Evolutionary conservation across 1,140 invertebrate species (phyloP).

Genomic region (Frieseomelitta varia): DNA sequence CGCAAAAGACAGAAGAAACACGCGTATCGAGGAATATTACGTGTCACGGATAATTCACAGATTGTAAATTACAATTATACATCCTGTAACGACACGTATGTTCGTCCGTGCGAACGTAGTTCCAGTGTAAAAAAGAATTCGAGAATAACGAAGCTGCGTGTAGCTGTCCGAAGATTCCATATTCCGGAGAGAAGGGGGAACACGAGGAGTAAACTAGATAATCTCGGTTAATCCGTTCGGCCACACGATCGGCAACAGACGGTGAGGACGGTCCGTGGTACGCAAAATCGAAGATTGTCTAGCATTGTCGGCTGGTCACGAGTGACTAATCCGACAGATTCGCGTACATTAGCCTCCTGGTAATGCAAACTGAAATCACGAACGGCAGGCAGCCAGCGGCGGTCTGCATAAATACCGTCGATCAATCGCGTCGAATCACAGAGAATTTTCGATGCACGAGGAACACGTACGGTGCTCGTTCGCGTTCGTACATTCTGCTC

Average conservation of each 20-base stretch:
- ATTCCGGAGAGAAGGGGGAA: not conserved
- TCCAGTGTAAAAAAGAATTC: not conserved
- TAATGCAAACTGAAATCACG: slow-evolving; percentile 66
- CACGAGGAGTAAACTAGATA: not conserved
- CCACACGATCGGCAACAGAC: not conserved
- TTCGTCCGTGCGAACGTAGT: too few species aligned
- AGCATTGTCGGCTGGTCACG: slow-evolving; percentile 23
- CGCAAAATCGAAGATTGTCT: not conserved
- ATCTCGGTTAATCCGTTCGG: not conserved
- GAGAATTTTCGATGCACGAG: slow-evolving; percentile 76
- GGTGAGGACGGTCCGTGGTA: not conserved
- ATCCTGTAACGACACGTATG: too few species aligned
- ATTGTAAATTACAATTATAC: too few species aligned
- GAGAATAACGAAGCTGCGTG: not conserved
- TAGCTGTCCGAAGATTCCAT: not conserved
- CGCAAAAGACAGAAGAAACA: too few species aligned
- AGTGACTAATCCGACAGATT: slow-evolving; percentile 51
- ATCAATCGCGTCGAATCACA: slow-evolving; percentile 78
- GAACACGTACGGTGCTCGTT: slow-evolving; percentile 4
- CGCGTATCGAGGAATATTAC: too few species aligned
- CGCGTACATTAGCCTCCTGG: slow-evolving; percentile 65
- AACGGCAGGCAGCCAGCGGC: slow-evolving; percentile 68
- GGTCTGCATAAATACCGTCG: slow-evolving; percentile 76
- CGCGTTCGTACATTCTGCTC: slow-evolving; percentile 25
- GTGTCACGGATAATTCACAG: too few species aligned